These are phyloP conservation scores for Lamproptera curius DNA, from an alignment of 2,888 invertebrate species.

Conservation along the genomic window DNA sequence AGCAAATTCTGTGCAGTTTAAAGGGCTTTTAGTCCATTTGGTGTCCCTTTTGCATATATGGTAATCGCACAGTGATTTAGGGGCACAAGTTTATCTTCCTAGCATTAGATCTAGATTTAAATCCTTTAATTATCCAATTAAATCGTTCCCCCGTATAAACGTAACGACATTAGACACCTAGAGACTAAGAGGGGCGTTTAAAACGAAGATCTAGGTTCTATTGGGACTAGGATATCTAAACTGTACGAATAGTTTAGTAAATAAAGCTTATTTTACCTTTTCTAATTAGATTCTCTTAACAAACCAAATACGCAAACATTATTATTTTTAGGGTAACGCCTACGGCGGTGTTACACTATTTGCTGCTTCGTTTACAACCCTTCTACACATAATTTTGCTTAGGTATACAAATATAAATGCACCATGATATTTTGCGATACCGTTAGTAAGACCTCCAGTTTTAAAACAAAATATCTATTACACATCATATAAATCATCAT, in stretches of 20 bases:
- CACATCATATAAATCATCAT: no score
- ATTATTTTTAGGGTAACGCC: not conserved
- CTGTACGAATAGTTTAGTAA: no score
- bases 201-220: no score
- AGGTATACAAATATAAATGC: no score
- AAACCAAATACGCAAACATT: not conserved
- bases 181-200: not conserved
- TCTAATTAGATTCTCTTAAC: not conserved
- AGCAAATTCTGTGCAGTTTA: constrained; percentile 7
- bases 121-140: constrained; percentile 14
- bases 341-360: not conserved
- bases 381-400: not conserved
- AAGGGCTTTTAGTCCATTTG: not conserved
- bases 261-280: not conserved
- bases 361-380: not conserved
- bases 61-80: constrained; percentile 12
- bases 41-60: constrained; percentile 3
- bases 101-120: constrained; percentile 16
- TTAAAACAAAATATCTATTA: no score
- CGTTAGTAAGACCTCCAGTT: no score
- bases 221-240: no score
- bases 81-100: constrained; percentile 5
- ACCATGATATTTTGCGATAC: no score
- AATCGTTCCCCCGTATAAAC: constrained; percentile 8
- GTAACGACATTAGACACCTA: constrained; percentile 3